Evolutionary conservation across 2,113 vertebrate genomes (phyloP).

Genomic region (Corythaeola cristata): DNA sequence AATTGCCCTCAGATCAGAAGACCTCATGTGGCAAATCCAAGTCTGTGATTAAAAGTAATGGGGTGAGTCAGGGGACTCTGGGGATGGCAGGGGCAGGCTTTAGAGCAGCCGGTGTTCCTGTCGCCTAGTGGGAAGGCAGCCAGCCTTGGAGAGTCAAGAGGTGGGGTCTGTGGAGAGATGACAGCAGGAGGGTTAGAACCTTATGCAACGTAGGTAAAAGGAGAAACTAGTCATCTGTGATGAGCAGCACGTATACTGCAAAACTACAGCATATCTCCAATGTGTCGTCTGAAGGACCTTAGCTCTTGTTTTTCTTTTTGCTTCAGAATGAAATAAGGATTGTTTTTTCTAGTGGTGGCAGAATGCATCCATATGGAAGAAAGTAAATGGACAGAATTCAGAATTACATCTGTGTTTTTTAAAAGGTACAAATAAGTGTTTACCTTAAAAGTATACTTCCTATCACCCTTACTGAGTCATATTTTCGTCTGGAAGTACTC

Average conservation of each 20-base stretch:
- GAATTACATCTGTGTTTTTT: not conserved
- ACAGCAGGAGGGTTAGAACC: not conserved
- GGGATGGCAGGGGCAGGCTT: not conserved
- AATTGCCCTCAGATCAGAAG: not conserved
- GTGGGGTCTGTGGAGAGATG: not conserved
- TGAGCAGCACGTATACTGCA: rapidly evolving
- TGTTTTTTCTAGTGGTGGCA: not conserved
- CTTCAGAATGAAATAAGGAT: not conserved
- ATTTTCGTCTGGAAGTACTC: not conserved
- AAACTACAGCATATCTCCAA: not conserved
- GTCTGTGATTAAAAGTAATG: not conserved
- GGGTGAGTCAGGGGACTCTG: not conserved
- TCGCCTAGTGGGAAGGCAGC: not conserved
- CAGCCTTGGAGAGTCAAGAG: not conserved
- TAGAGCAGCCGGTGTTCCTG: not conserved
- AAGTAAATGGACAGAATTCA: not conserved
- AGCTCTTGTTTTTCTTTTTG: not conserved
- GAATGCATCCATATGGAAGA: not conserved
- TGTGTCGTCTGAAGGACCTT: not conserved
- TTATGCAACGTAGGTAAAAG: rapidly evolving
- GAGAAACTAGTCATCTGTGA: not conserved
- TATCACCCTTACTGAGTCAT: not conserved
- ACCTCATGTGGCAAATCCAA: not conserved
- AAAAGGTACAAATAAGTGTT: not conserved
- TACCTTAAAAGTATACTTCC: not conserved